phyloP scores from a whole-genome alignment of 2,113 vertebrate genomes.

The Pomatorhinus ruficollis region DNA sequence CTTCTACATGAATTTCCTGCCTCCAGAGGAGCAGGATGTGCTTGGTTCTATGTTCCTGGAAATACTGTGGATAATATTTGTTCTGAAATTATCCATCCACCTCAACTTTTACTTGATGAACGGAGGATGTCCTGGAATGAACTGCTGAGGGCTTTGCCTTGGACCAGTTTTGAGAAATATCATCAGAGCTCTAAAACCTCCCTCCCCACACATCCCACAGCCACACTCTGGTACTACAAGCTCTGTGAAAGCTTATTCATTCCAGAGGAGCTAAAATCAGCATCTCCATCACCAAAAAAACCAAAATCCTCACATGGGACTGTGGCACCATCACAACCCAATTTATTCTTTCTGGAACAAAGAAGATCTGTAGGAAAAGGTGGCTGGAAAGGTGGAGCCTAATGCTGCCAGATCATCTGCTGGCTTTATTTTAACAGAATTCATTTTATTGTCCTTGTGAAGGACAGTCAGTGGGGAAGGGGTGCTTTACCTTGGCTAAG shows the following conservation, averaged over 20 bases:
- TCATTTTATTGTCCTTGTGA: neutral
- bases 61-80: neutral
- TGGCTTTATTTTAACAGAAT: neutral
- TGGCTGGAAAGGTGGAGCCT: neutral
- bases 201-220: neutral
- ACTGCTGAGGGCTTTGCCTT: neutral
- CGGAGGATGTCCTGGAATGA: neutral
- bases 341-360: neutral
- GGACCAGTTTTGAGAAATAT: neutral
- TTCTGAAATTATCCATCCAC: neutral
- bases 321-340: neutral
- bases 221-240: neutral
- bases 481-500: slow-evolving; percentile 86
- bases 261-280: neutral
- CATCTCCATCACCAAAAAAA: neutral
- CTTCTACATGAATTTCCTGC: neutral
- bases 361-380: neutral
- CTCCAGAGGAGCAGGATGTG: neutral
- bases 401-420: neutral
- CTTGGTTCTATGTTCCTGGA: neutral
- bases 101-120: neutral
- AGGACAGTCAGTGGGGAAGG: neutral
- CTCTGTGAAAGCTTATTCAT: neutral
- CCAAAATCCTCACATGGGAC: neutral
- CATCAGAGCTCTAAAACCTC: neutral